phyloP scores from a whole-genome alignment of 2,797 vertebrate species.

The Lacerta agilis region DNA sequence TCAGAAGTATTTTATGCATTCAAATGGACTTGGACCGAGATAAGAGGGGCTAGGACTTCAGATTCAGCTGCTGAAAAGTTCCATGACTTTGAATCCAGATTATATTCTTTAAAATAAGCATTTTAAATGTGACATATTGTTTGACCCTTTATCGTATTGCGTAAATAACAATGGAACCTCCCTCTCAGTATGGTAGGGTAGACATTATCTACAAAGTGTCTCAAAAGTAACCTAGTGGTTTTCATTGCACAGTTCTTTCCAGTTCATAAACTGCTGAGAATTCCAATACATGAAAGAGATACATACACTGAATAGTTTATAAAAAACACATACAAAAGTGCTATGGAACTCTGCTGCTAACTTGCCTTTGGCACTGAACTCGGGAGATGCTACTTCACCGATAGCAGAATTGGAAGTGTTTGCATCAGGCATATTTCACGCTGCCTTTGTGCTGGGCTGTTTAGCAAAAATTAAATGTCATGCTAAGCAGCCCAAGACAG shows the following conservation, averaged over 20 bases:
- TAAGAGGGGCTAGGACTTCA: too few relatives aligned
- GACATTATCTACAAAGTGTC: neutral
- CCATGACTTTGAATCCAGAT: too few relatives aligned
- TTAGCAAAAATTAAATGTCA: constrained; percentile 34
- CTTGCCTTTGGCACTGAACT: neutral
- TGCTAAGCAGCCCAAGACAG: constrained; percentile 14
- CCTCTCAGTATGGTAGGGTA: too few relatives aligned
- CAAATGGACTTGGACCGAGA: too few relatives aligned
- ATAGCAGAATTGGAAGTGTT: neutral
- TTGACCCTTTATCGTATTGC: too few relatives aligned
- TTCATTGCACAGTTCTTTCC: neutral
- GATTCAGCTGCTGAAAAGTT: too few relatives aligned
- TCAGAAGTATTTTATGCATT: too few relatives aligned
- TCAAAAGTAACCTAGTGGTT: neutral
- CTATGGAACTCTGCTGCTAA: neutral
- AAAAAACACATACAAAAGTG: neutral
- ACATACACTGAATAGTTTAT: neutral
- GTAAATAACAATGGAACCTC: neutral
- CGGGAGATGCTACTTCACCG: neutral
- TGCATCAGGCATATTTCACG: neutral
- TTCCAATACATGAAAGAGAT: constrained; percentile 3
- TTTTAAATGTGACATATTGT: too few relatives aligned
- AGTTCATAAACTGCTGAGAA: neutral
- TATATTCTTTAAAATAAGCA: too few relatives aligned
- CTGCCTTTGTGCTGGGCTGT: neutral